Evolutionary conservation across 1,140 invertebrate species (phyloP), one percentile per base, ranked within the genome.

Genomic region (Sycophaga agraensis): DNA sequence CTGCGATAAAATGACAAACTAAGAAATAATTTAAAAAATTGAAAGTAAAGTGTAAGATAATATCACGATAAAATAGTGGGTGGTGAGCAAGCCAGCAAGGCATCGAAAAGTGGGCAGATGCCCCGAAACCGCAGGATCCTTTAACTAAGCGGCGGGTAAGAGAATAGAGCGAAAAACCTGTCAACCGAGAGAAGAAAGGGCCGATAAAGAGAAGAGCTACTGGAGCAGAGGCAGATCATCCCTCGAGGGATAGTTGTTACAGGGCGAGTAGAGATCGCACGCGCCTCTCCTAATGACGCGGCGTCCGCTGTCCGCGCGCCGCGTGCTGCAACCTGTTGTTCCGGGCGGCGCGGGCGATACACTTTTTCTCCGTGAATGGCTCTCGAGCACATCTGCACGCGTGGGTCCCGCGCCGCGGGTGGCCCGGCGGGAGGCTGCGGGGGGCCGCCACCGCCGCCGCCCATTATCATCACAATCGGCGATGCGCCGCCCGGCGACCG

Each of bases 381-480:
- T 59, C 64, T 56, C 37, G 35, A 51, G 26, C 43, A 28, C 55
- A 49, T 58, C 55, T 48, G 43, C 21, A 1, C 43, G 19, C 28
- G 28, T 4, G 28, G 28, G 28, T 31, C 11, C 28, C 28, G 28
- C 28, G 28, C 39, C 14, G 5, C 12, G 24, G 24, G 17, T 12
- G 26, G 16, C 42, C 51, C 69, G 56, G 59, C 63, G 66, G 71
- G 72, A 21, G 39, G 49, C 39, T 21, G 16, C 26, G n/a, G 21
- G 9, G 16, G 22, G 2, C 16, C 4, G 2, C 16, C 37, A 37
- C 40, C 40, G 40, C 40, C 54, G 2, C 6, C 17, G 46, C 24
- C 66, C 64, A 77, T 80, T 80, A 80, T 80, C 75, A 80, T 79
- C 76, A 77, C 73, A 80, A 80, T 80, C 69, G 68, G 61, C 50